Base-by-base conservation (phyloP, 2,113 vertebrate genomes). In the Syngnathus floridae region DNA sequence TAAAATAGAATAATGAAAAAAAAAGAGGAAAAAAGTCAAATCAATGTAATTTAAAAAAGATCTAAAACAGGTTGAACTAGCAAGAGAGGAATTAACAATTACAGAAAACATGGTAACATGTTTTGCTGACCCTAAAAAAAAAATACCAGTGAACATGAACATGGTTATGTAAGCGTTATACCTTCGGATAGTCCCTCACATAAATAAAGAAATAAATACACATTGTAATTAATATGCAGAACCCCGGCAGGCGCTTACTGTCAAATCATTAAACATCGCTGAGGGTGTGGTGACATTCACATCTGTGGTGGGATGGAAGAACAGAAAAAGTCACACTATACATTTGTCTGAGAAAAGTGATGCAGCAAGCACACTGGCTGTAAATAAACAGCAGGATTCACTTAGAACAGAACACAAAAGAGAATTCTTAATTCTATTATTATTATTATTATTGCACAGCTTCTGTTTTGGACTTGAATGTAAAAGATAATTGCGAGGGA, bases 191-290 rank as follows among this genome's bases (percentile, higher is more conserved):
- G 81, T 83, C 83, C 64, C 67, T 71, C 69, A 67, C 85, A 88
- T 88, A 90, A 90, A 83, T 89, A 74, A 90, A 75, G 60, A 83
- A 86, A 90, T 90, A 91, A 89, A 89, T 87, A 86, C 67, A 69
- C 40, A 40, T 67, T 78, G 76, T 22, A 4, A 60, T 72, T 77
- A 69, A 67, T 55, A 65, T 65, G 43, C 12, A 78, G 66, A 77
- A n/a, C 59, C 64, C 65, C 61, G 21, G 69, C 10, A 31, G 45
- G 59, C 2, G 1, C 64, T 69, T 36, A 31, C 19, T 74, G 46
- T 74, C 75, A 55, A 62, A 71, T 60, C 67, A 59, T 51, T 70
- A 61, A 76, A 5, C 57, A 59, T n/a, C 16, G 58, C n/a, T 22
- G 58, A 21, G 9, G 17, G 37, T 40, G 58, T 9, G 37, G 19